Evolutionary conservation across 2,888 invertebrate genomes (phyloP).

Genomic region (Himalopsyche tibetana): DNA sequence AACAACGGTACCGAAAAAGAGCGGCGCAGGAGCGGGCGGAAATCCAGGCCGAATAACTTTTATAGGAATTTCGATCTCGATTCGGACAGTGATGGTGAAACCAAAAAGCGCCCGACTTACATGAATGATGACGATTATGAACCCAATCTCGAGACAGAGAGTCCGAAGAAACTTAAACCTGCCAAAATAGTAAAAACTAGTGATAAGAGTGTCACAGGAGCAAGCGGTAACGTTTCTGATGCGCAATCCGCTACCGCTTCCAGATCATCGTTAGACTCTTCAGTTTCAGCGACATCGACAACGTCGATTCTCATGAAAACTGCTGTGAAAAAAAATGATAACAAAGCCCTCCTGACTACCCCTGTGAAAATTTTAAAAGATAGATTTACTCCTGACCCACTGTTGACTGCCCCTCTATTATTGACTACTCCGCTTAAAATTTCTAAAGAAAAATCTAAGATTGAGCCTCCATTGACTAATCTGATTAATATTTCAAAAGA

Average conservation of each 20-base stretch:
- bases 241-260: not conserved
- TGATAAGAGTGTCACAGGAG: constrained; percentile 9
- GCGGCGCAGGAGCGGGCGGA: constrained; percentile 52
- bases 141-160: not conserved
- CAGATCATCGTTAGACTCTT: not conserved
- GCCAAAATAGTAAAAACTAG: not conserved
- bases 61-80: constrained; percentile 54
- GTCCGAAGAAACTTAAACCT: constrained; percentile 54
- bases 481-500: not conserved
- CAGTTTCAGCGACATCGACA: not conserved
- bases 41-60: constrained; percentile 52
- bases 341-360: not conserved
- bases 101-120: constrained; percentile 27
- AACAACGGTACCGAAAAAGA: constrained; percentile 30
- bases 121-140: constrained; percentile 52
- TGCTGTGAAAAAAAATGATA: not conserved
- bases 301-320: not conserved
- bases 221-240: not conserved
- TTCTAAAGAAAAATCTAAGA: not conserved
- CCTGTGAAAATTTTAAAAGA: not conserved
- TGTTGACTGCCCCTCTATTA: no score
- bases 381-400: no score
- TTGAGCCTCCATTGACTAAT: not conserved
- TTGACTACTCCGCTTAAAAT: not conserved
- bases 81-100: constrained; percentile 55